Evolutionary conservation across 2,797 vertebrate genomes (phyloP).

Genomic region (Sebastes steindachneri): DNA sequence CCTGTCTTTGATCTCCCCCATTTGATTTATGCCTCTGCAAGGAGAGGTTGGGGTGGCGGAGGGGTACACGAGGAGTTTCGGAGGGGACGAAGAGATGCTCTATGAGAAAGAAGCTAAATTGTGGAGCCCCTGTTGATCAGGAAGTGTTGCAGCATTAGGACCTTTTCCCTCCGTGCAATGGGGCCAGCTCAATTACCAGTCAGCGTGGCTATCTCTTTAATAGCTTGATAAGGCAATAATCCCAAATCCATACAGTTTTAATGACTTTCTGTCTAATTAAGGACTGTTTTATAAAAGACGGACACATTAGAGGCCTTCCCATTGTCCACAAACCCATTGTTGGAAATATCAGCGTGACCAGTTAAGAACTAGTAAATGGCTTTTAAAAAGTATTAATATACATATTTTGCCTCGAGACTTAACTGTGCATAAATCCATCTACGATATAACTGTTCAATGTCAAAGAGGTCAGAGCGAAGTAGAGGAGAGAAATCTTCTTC

Average conservation of each 20-base stretch:
- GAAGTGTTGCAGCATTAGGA: conserved; percentile 49
- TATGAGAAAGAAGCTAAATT: conserved; percentile 61
- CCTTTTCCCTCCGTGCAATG: conserved; percentile 45
- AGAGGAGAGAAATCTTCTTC: conserved; percentile 51
- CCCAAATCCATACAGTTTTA: conserved; percentile 81
- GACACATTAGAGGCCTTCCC: conserved; percentile 49
- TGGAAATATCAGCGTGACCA: conserved; percentile 51
- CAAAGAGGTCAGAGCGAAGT: conserved; percentile 54
- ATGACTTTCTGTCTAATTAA: conserved; percentile 85
- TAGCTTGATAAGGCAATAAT: conserved; percentile 83
- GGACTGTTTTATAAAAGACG: conserved; percentile 67
- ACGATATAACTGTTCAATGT: conserved; percentile 52
- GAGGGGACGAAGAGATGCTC: conserved; percentile 27
- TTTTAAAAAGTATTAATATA: conserved; percentile 53
- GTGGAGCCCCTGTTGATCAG: conserved; percentile 41
- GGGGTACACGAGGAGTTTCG: conserved; percentile 28
- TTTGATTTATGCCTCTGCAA: conserved; percentile 71
- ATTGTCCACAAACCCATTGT: conserved; percentile 75
- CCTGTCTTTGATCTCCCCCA: conserved; percentile 77
- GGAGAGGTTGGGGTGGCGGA: conserved; percentile 40
- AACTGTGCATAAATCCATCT: conserved; percentile 30
- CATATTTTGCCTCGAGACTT: conserved; percentile 22
- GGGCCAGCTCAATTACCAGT: conserved; percentile 80
- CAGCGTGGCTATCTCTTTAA: conserved; percentile 75
- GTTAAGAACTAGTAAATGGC: conserved; percentile 38